Percentiles rank a stretch among this genome's conserved stretches.
phyloP scores from a whole-genome alignment of 2,888 invertebrate genomes.

The Phyllotreta cruciferae region DNA sequence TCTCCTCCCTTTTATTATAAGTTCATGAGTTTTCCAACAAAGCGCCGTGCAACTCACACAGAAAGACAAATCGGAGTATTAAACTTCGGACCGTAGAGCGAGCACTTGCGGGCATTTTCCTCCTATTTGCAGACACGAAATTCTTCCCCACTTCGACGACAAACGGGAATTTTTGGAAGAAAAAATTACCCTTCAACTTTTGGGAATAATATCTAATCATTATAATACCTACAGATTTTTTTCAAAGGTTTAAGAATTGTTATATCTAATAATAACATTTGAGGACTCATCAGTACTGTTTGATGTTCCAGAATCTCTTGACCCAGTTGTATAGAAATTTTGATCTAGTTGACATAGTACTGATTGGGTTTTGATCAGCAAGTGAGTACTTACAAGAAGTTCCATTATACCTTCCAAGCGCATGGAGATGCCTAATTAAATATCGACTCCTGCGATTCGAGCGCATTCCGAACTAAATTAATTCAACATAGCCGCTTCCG shows the following conservation, averaged over 20 bases:
- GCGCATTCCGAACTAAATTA: too few relatives aligned
- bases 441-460: too few relatives aligned
- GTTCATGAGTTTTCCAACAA: conserved; percentile 28
- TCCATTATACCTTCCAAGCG: too few relatives aligned
- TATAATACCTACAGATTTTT: background rate
- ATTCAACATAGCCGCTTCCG: too few relatives aligned
- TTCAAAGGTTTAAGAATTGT: background rate
- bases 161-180: background rate
- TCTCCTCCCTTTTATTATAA: conserved; percentile 23
- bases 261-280: too few relatives aligned
- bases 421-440: too few relatives aligned
- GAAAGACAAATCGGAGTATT: conserved; percentile 21
- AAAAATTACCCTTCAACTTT: background rate
- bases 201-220: background rate
- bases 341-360: too few relatives aligned
- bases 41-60: conserved; percentile 13
- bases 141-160: conserved; percentile 1
- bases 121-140: conserved; percentile 7
- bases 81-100: conserved; percentile 3
- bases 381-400: too few relatives aligned
- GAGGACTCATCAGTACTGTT: too few relatives aligned
- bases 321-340: too few relatives aligned
- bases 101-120: conserved; percentile 5
- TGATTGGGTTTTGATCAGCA: too few relatives aligned
- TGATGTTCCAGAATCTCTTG: too few relatives aligned